Evolutionary conservation across 2,113 vertebrate species (phyloP), one percentile per base, ranked within the genome.

Genomic region (Muntiacus muntjak): DNA sequence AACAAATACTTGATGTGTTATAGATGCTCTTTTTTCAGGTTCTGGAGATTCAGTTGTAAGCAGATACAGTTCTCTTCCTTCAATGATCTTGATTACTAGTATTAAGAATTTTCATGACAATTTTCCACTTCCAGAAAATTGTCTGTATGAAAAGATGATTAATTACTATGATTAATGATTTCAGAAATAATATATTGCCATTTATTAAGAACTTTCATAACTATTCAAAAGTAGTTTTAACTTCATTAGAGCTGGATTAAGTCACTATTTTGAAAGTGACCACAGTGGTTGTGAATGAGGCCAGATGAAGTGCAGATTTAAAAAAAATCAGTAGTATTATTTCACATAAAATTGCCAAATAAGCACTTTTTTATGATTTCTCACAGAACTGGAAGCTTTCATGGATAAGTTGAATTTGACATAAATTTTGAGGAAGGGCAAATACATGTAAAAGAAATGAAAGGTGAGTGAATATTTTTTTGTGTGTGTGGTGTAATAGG

Each of bases 41-140:
- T 67, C 74, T 89, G 25, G 89, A 92, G 50, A 45, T 60, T 83
- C 21, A 95, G 11, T 36, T 82, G 28, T 94, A 78, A 94, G 23
- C 26, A 97, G 57, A 60, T 6, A 43, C 26, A 84, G 21, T 58
- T 87, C 36, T 64, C 17, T 67, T 14, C 84, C 79, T 78, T 90
- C 67, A 97, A 83, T 36, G 16, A 67, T 67, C 25, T 82, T 96
- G 33, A 13, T 86, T 40, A 54, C 12, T 87, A 95, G 57, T 76
- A n/a, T 93, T 95, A 67, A 92, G 58, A 95, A 43, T 91, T 91
- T 97, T 85, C 25, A 60, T 67, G 26, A 55, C 26, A 82, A 47
- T 57, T 91, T 13, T 81, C 6, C 25, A 95, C 47, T 81, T 7
- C 58, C 45, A 85, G 57, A 93, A 97, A 92, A 92, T 86, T 91